These are phyloP conservation scores for Operophtera brumata DNA, from an alignment of 2,888 invertebrate genomes.

Conservation along the genomic window DNA sequence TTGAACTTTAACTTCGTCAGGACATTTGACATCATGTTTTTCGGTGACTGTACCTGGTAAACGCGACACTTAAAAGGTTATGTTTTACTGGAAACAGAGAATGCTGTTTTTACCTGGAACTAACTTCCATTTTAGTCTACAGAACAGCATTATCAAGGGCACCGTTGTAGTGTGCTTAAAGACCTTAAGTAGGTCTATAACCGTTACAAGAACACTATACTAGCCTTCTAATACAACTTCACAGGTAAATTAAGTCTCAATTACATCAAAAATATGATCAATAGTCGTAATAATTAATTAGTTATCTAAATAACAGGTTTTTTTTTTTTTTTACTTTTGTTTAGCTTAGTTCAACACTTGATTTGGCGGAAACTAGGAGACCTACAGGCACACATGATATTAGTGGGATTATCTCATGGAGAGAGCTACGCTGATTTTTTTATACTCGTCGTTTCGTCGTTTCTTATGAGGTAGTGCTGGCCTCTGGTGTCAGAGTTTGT, in stretches of 20 bases:
- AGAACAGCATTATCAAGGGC: neutral
- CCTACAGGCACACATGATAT: too few species aligned
- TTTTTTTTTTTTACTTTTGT: too few species aligned
- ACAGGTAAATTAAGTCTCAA: slow-evolving; percentile 3
- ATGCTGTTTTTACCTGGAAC: slow-evolving; percentile 4
- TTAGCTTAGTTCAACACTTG: too few species aligned
- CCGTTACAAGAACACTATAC: neutral
- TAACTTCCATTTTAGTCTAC: neutral
- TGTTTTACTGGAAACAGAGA: neutral
- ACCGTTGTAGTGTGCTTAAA: neutral
- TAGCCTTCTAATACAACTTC: too few species aligned
- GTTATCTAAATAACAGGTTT: neutral
- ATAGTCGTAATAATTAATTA: neutral
- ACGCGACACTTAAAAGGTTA: slow-evolving; percentile 3
- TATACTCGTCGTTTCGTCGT: too few species aligned
- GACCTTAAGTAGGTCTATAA: neutral
- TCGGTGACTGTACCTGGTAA: neutral
- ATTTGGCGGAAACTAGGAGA: too few species aligned
- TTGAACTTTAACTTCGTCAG: slow-evolving; percentile 12
- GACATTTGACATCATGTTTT: slow-evolving; percentile 3
- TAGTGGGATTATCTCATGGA: too few species aligned
- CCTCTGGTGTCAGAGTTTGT: too few species aligned
- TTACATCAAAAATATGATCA: slow-evolving; percentile 9
- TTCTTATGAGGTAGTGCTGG: too few species aligned
- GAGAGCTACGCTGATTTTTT: too few species aligned